phyloP scores from a whole-genome alignment of 2,888 invertebrate genomes.

The Tinea semifulvella region DNA sequence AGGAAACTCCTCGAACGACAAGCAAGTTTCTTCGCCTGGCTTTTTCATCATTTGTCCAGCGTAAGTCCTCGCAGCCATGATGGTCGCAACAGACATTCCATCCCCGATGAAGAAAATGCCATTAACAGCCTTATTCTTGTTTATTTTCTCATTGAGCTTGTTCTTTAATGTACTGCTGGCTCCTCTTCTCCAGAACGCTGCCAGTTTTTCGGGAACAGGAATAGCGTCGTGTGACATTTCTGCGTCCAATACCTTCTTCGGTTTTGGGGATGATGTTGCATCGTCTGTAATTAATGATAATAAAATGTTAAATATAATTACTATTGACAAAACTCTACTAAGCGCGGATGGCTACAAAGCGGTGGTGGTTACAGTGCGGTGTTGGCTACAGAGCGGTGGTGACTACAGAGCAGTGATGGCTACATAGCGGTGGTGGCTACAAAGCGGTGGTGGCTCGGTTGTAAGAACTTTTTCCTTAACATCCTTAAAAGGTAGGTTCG shows the following conservation, averaged over 20 bases:
- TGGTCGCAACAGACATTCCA: conserved; percentile 80
- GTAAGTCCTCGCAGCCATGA: conserved; percentile 76
- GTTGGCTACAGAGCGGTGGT: not conserved
- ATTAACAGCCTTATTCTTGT: conserved; percentile 70
- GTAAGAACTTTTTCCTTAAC: too few relatives aligned
- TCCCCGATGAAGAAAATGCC: conserved; percentile 79
- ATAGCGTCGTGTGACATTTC: conserved; percentile 44
- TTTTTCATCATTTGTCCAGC: conserved; percentile 64
- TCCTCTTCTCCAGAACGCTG: conserved; percentile 43
- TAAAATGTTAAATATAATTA: conserved; percentile 6
- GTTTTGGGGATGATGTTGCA: conserved; percentile 29
- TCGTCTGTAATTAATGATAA: conserved; percentile 15
- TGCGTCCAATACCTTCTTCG: conserved; percentile 45
- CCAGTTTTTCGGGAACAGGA: conserved; percentile 48
- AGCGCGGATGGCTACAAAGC: too few relatives aligned
- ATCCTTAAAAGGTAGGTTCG: too few relatives aligned
- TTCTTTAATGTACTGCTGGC: conserved; percentile 41
- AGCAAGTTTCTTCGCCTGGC: conserved; percentile 69
- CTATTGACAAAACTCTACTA: too few relatives aligned
- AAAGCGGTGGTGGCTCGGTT: too few relatives aligned
- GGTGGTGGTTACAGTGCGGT: not conserved
- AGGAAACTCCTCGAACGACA: conserved; percentile 76
- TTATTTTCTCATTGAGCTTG: conserved; percentile 24
- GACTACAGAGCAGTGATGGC: too few relatives aligned
- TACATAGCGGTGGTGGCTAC: too few relatives aligned